These are phyloP conservation scores for Exephanes ischioxanthus DNA, from an alignment of 2,888 invertebrate species.

Conservation along the genomic window DNA sequence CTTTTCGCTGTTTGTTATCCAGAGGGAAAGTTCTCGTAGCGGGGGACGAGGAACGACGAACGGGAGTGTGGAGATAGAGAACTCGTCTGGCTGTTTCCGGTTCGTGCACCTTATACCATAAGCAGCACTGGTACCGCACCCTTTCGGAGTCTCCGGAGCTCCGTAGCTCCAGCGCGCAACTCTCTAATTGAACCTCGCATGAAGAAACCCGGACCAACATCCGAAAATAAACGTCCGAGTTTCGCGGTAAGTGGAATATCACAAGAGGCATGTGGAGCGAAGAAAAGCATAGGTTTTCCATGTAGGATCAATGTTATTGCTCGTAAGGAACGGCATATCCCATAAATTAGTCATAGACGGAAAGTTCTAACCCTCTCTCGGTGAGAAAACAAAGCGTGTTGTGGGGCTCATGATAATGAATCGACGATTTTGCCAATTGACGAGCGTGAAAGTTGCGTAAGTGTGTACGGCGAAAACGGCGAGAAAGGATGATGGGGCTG, in stretches of 20 bases:
- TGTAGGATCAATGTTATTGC: slow-evolving; percentile 4
- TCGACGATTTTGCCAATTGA: background rate
- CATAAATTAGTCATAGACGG: background rate
- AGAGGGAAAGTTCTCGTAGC: slow-evolving; percentile 54
- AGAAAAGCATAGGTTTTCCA: slow-evolving; percentile 17
- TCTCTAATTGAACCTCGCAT: slow-evolving; percentile 53
- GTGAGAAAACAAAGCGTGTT: slow-evolving; percentile 7
- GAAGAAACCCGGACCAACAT: slow-evolving; percentile 38
- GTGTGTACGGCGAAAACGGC: background rate
- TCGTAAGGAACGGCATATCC: background rate
- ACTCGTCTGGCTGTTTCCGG: slow-evolving; percentile 49
- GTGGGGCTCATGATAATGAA: background rate
- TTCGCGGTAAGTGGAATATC: slow-evolving; percentile 34
- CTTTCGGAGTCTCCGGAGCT: slow-evolving; percentile 16
- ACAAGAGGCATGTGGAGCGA: background rate
- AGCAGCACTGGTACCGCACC: slow-evolving; percentile 33
- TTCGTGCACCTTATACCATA: slow-evolving; percentile 52
- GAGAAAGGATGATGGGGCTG: slow-evolving; percentile 10
- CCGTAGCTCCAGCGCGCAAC: slow-evolving; percentile 1
- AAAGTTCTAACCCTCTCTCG: background rate
- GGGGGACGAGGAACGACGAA: slow-evolving; percentile 52
- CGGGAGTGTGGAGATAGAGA: slow-evolving; percentile 48
- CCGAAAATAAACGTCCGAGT: slow-evolving; percentile 40
- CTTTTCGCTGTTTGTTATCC: slow-evolving; percentile 75
- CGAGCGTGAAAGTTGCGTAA: background rate